Conservation (phyloP, 2,888 invertebrate genomes). For the Ormyrus labotus region DNA sequence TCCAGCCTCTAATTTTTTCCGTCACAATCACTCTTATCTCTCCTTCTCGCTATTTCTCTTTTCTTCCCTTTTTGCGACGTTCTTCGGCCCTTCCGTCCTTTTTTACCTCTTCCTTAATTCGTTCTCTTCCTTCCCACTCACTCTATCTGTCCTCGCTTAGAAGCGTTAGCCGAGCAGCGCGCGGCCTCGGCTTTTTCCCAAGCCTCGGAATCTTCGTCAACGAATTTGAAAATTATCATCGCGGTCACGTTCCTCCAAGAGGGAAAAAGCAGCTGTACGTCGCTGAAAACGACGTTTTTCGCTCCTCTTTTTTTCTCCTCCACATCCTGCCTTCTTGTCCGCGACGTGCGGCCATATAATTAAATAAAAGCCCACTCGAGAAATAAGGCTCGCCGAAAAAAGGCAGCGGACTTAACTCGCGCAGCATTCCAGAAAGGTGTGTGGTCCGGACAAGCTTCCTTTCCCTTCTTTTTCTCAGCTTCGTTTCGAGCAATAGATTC, state of each 20-base stretch:
- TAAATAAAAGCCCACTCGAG: constrained; percentile 59
- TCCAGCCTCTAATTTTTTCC: neutral
- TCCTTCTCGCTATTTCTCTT: neutral
- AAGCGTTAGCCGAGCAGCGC: neutral
- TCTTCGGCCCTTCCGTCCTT: neutral
- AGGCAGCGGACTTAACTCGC: neutral
- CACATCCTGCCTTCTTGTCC: constrained; percentile 40
- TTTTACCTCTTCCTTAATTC: neutral
- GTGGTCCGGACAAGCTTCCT: constrained; percentile 19
- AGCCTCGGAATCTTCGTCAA: neutral
- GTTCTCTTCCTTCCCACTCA: neutral
- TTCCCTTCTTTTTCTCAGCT: neutral
- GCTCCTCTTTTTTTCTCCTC: constrained; percentile 1
- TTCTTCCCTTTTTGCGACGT: neutral
- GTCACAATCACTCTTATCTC: constrained; percentile 1
- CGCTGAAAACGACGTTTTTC: constrained; percentile 18
- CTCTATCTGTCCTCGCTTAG: neutral
- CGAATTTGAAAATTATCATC: constrained; percentile 44
- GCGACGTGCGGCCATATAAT: constrained; percentile 55
- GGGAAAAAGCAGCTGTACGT: neutral
- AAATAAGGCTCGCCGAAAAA: neutral
- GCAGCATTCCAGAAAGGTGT: constrained; percentile 2
- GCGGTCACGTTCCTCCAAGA: constrained; percentile 18
- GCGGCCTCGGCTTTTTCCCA: neutral
- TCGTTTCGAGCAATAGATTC: neutral